Evolutionary conservation across 30 jellyfish, hydroid and myxozoan species (phyloP), one percentile per base, ranked within the genome.

Genomic region (Aurelia aurita): DNA sequence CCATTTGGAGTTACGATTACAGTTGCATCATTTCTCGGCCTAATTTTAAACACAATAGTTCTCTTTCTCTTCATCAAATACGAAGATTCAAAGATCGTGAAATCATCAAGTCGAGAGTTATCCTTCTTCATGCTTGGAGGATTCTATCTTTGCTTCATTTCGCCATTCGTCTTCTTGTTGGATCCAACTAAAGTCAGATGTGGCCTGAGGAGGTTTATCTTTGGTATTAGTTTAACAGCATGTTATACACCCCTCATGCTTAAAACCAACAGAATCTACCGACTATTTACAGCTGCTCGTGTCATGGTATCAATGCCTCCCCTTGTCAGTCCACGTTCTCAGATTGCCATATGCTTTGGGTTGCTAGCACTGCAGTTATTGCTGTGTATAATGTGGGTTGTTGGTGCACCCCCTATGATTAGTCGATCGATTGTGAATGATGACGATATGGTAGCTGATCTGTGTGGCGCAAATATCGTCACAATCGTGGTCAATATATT

Each of bases 181-280:
- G 58, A 75, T 20, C 87, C 96, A 53, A 64, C 90, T 7, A 25
- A 27, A 22, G 46, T 77, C 54, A 54, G 82, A 15, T 91, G 98
- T 39, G 88, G 80, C 16, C 72, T 71, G 22, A 88, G 81, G 22
- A 77, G 89, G 19, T 45, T 93, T 39, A 87, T 93, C 29, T 69
- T 84, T 26, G 98, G 98, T 51, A 67, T 93, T 31, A 70, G 96
- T 35, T 74, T 87, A 46, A 78, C 97, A 18, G 74, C 77, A 0
- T 93, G 98, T 70, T 93, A 84, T 82, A 90, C 96, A 6, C 98
- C 98, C 0, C 89, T 87, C 10, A 67, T 93, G 71, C 80, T 87
- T 63, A 86, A 86, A 77, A 75, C 91, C 9, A 93, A 81, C 45
- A 82, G 98, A 35, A 82, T 93, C 49, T 93, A 93, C 81, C 72